Evolutionary conservation across 2,888 invertebrate species (phyloP), one percentile per base, ranked within the genome.

Genomic region (Apamea anceps): DNA sequence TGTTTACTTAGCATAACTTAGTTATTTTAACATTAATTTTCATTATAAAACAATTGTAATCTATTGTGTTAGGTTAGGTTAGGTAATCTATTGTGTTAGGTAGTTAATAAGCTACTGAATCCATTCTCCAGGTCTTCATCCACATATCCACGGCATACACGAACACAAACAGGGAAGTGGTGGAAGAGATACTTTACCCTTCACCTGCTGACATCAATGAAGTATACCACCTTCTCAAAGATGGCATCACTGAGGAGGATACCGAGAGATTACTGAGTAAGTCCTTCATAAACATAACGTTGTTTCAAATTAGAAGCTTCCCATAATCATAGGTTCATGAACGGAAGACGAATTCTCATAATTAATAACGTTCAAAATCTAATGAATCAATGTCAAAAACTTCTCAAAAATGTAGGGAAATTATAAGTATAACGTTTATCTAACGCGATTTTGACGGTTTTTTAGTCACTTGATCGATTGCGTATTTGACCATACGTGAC

Each of bases 121-220:
- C 37, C 65, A 72, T 65, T 54, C 4, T 68, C 0, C 87, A 95
- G 95, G 89, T 91, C 0, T 91, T 95, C 12, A 86, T 93, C 0
- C 93, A 95, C 77, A 88, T 94, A 62, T 95, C 95, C 0, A 95
- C 95, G 4, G 93, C 94, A 1, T 95, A 90, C 77, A 83, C 91
- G 4, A 92, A 95, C 67, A 79, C 91, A 1, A 84, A 93, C 32
- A 87, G 85, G 42, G 18, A 81, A 1, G 76, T 91, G 0, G 79
- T 94, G 0, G 92, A 94, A 10, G 95, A 95, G 81, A 82, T 89
- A 0, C 80, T 94, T 18, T 95, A 95, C 67, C 92, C 94, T 0
- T 88, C 93, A 0, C 92, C 94, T 0, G 92, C 88, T 84, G 97
- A 97, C 0, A 79, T 94, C 3, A 84, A 91, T 2, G 89, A 94